These are phyloP conservation scores for Petromus typicus DNA, from an alignment of 2,113 vertebrate species.

Conservation along the genomic window DNA sequence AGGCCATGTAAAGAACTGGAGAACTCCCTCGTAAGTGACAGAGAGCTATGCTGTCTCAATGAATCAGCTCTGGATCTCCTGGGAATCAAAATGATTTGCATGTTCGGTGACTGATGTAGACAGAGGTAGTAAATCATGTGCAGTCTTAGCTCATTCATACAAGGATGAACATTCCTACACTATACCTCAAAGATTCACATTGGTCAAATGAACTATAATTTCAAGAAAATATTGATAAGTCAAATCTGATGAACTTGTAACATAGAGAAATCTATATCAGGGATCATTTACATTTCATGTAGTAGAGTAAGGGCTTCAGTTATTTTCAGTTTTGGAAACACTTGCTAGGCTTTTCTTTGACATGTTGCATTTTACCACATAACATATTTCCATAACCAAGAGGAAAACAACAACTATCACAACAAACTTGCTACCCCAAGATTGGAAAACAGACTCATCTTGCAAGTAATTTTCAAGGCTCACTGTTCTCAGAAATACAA, in stretches of 20 bases:
- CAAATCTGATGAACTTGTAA: conserved; percentile 39
- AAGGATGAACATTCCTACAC: conserved; percentile 47
- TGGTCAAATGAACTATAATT: conserved; percentile 44
- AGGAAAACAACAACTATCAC: neutral
- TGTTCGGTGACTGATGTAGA: conserved; percentile 61
- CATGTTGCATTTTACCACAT: neutral
- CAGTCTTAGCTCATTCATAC: neutral
- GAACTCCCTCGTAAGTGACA: conserved; percentile 42
- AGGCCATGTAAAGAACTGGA: conserved; percentile 9
- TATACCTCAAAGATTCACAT: conserved; percentile 50
- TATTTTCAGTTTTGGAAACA: conserved; percentile 26
- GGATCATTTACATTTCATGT: conserved; percentile 51
- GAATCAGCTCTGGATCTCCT: conserved; percentile 8
- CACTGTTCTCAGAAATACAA: conserved; percentile 41
- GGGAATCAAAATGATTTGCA: conserved; percentile 55
- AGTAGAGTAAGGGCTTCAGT: neutral
- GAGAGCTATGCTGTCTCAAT: conserved; percentile 30
- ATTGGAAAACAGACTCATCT: conserved; percentile 33
- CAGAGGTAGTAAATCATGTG: conserved; percentile 54
- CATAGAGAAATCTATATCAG: neutral
- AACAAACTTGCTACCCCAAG: conserved; percentile 39
- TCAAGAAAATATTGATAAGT: conserved; percentile 60
- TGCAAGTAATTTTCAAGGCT: conserved; percentile 47
- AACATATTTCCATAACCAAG: neutral
- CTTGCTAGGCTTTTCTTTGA: conserved; percentile 33